phyloP scores from a whole-genome alignment of 2,797 vertebrate species.

The Antennarius maculatus region DNA sequence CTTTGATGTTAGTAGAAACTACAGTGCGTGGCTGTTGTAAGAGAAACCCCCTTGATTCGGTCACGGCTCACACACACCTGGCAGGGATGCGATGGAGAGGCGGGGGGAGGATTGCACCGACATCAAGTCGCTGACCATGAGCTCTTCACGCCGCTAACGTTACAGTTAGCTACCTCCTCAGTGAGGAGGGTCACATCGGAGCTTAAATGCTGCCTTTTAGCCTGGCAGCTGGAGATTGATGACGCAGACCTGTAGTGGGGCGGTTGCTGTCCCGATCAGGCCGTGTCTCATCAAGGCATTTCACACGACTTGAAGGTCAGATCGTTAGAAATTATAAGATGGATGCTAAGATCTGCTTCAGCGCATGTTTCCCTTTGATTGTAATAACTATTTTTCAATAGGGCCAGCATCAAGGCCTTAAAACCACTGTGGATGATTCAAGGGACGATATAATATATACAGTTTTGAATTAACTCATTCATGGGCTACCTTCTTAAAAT shows the following conservation, averaged over 20 bases:
- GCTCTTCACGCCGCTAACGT: background rate
- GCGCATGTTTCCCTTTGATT: background rate
- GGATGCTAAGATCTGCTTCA: background rate
- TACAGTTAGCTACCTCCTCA: background rate
- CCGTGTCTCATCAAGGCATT: slow-evolving; percentile 18
- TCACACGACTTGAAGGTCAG: background rate
- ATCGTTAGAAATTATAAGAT: background rate
- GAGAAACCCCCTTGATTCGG: slow-evolving; percentile 8
- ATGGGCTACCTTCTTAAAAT: background rate
- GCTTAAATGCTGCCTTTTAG: slow-evolving; percentile 7
- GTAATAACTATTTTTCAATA: background rate
- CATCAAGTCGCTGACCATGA: slow-evolving; percentile 18
- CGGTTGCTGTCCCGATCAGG: slow-evolving; percentile 26
- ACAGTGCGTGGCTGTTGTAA: background rate
- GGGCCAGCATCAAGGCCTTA: slow-evolving; percentile 33
- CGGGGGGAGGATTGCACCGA: slow-evolving; percentile 8
- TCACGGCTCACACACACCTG: slow-evolving; percentile 49
- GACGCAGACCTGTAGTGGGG: slow-evolving; percentile 46
- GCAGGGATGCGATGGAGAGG: slow-evolving; percentile 34
- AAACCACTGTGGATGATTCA: slow-evolving; percentile 3
- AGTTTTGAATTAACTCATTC: slow-evolving; percentile 10
- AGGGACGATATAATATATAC: background rate
- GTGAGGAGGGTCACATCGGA: background rate
- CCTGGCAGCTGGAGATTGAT: slow-evolving; percentile 21
- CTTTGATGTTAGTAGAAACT: background rate